These are phyloP conservation scores for Empidonax traillii DNA, from an alignment of 2,113 vertebrate genomes.

Conservation along the genomic window DNA sequence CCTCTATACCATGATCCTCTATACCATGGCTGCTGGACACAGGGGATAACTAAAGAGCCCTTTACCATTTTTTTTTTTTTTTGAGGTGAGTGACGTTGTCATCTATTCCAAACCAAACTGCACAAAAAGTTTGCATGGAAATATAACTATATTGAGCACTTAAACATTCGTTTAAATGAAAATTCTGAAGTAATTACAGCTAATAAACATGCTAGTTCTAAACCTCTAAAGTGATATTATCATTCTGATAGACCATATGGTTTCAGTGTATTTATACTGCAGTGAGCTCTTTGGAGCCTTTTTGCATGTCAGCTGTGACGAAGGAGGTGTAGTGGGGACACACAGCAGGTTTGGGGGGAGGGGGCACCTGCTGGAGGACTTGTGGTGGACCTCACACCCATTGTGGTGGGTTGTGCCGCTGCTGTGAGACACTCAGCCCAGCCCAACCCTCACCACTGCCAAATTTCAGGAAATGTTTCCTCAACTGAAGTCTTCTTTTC, in stretches of 20 bases:
- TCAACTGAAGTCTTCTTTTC: background rate
- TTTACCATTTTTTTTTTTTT: background rate
- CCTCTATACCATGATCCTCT: background rate
- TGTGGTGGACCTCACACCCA: accelerated
- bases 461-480: background rate
- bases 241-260: slow-evolving; percentile 26
- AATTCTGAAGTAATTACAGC: slow-evolving; percentile 13
- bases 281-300: background rate
- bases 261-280: slow-evolving; percentile 9
- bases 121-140: background rate
- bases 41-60: background rate
- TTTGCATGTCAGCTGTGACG: background rate
- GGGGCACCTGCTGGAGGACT: background rate
- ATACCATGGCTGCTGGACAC: background rate
- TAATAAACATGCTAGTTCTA: slow-evolving; percentile 29
- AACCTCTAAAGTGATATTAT: background rate
- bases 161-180: background rate
- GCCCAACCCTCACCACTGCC: background rate
- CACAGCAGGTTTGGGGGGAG: background rate
- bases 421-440: background rate
- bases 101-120: background rate
- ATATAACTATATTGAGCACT: background rate
- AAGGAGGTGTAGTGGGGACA: background rate
- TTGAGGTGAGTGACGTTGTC: background rate
- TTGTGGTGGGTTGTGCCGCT: background rate